Evolutionary conservation across 2,797 vertebrate species (phyloP).

Genomic region (Gallinago nigripennis): DNA sequence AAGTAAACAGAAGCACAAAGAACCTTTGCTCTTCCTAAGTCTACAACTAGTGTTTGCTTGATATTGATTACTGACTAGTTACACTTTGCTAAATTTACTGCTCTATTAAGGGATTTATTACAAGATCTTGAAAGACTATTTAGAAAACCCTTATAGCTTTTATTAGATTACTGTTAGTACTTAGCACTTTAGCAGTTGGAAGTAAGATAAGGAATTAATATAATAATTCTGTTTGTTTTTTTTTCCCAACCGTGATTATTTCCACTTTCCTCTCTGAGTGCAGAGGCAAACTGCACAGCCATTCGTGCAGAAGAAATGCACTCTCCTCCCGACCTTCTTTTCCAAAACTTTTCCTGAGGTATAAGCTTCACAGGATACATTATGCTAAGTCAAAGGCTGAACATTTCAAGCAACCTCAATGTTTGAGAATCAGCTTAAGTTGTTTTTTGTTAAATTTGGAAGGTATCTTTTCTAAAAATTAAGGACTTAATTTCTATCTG

Average conservation of each 20-base stretch:
- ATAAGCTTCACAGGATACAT: background rate
- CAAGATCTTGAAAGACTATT: background rate
- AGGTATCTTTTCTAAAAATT: rapidly evolving
- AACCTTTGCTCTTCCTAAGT: background rate
- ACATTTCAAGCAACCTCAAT: background rate
- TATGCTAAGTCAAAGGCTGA: background rate
- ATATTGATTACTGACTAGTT: background rate
- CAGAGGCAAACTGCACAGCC: background rate
- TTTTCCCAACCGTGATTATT: background rate
- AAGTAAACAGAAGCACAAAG: background rate
- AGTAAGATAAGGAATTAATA: background rate
- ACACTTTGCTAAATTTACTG: background rate
- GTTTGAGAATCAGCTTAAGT: background rate
- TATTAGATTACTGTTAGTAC: background rate
- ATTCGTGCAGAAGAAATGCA: background rate
- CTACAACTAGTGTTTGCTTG: background rate
- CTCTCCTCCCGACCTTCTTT: background rate
- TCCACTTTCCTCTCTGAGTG: background rate
- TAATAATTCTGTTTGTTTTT: background rate
- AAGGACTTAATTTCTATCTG: background rate
- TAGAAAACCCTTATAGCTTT: background rate
- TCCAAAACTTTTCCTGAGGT: background rate
- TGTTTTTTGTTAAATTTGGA: background rate
- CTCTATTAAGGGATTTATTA: background rate
- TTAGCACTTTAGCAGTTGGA: background rate